These are phyloP conservation scores for Melipona bicolor DNA, from an alignment of 2,888 invertebrate genomes.

Conservation along the genomic window DNA sequence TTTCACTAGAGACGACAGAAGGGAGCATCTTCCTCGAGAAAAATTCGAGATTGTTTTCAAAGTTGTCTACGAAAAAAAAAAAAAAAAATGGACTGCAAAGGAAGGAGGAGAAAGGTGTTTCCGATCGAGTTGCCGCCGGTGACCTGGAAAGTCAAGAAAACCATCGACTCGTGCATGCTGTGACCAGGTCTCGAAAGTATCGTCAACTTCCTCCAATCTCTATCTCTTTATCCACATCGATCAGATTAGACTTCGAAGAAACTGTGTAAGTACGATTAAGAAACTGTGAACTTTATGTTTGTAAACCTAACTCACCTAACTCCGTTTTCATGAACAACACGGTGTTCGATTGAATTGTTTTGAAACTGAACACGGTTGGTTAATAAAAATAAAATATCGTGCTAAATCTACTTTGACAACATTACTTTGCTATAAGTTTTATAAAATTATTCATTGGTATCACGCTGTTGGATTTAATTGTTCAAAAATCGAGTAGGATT, in stretches of 20 bases:
- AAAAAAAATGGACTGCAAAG: too few relatives aligned
- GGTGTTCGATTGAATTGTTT: too few relatives aligned
- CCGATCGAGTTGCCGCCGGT: conserved; percentile 29
- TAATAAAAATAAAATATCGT: too few relatives aligned
- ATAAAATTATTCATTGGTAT: too few relatives aligned
- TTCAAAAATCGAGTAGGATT: too few relatives aligned
- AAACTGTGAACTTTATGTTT: not conserved
- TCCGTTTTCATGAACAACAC: too few relatives aligned
- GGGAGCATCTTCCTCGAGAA: not conserved
- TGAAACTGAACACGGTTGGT: too few relatives aligned
- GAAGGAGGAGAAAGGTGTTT: conserved; percentile 3
- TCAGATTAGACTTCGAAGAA: not conserved
- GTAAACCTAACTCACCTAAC: too few relatives aligned
- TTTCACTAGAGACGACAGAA: not conserved
- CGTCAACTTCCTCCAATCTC: not conserved
- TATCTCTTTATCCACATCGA: not conserved
- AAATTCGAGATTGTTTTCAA: not conserved
- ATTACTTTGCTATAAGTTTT: too few relatives aligned
- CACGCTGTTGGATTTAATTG: too few relatives aligned
- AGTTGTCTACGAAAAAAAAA: not conserved
- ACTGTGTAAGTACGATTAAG: not conserved
- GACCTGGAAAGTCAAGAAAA: conserved; percentile 51
- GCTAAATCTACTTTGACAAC: too few relatives aligned
- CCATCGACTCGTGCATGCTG: not conserved
- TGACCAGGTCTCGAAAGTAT: not conserved